Conservation (phyloP, 1,140 invertebrate genomes). For the Cotesia glomerata region DNA sequence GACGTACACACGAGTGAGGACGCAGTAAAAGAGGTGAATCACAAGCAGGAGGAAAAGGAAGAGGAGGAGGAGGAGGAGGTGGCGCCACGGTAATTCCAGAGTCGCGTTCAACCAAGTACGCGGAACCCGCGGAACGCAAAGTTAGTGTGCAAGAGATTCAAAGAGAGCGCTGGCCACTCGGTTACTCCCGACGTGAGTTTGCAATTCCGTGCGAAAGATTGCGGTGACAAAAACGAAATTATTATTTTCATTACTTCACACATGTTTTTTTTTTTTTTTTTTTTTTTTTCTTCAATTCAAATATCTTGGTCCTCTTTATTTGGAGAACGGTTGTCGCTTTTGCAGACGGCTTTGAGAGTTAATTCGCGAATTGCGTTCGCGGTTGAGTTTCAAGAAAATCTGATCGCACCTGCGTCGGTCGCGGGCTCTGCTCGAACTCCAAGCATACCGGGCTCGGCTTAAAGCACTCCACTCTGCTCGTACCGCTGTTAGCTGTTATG, state of each 20-base stretch:
- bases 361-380: not conserved
- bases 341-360: not conserved
- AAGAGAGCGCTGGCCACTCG: constrained; percentile 24
- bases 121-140: constrained; percentile 48
- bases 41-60: constrained; percentile 42
- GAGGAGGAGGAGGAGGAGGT: constrained; percentile 47
- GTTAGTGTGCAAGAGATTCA: constrained; percentile 51
- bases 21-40: constrained; percentile 35
- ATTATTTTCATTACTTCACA: not conserved
- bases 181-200: not conserved
- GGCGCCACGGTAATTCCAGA: constrained; percentile 61
- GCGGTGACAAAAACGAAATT: no score
- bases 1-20: constrained; percentile 11
- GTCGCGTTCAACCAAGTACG: constrained; percentile 59
- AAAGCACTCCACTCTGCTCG: not conserved
- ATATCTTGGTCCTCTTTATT: not conserved
- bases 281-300: no score
- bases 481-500: not conserved
- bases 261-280: no score
- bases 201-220: no score
- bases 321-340: not conserved
- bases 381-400: no score
- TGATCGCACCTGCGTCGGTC: not conserved
- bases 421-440: no score
- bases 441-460: no score